Evolutionary conservation across 1,140 invertebrate species (phyloP), one percentile per base, ranked within the genome.

Genomic region (Drosophila varians): DNA sequence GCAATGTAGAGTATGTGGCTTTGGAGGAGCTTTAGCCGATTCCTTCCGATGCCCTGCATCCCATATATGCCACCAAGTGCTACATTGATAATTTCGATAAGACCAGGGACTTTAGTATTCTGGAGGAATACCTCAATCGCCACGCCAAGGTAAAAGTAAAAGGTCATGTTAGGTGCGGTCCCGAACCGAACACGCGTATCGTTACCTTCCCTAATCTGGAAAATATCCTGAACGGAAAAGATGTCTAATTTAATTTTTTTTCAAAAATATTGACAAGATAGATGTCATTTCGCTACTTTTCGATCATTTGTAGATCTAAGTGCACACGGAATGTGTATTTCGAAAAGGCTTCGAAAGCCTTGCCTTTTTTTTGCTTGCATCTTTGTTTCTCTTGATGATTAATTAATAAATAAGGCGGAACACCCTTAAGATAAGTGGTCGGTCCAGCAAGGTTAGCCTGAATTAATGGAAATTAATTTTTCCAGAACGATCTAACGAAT

Each of bases 41-140:
- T 25, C 4, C 61, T 6, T 2, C 2, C 0, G 4, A 66, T 1
- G 4, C 52, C 0, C 3, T 56, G 6, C 0, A 38, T 6, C 11
- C 0, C 1, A 5, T 70, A 0, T 56, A 55, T 23, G 54, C 82
- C 26, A 87, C 68, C 1, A 86, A 74, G 55, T 86, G 80, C 18
- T 87, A 42, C 12, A 70, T 86, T 23, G 48, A 57, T 5, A 82
- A 82, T 16, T 87, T 66, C 18, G 52, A 80, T 11, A 69, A 66
- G 25, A 2, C 19, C 0, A 46, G 57, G 14, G 18, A 79, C n/a
- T 80, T 80, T 2, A 2, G 3, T 1, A 0, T 2, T 1, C 36
- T 87, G 14, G 56, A 87, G 45, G 6, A 72, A 1, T 66, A 47
- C 31, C 25, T 86, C 0, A 0, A 2, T 0, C 23, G 4, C 0